Evolutionary conservation across 2,113 vertebrate genomes (phyloP).

Genomic region (Candoia aspera): DNA sequence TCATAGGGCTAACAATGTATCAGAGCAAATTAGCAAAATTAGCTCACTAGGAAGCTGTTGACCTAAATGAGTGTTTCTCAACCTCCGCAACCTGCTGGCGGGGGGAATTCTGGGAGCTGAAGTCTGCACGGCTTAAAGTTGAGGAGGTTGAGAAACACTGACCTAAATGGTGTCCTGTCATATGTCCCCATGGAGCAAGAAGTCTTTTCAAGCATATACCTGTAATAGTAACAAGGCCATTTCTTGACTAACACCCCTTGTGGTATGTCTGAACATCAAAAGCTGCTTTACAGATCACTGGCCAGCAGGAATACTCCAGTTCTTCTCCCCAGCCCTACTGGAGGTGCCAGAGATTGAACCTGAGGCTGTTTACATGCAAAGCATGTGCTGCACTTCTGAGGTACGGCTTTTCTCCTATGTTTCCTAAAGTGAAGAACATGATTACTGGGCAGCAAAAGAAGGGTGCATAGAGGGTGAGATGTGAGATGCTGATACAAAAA

Average conservation of each 20-base stretch:
- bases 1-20: not conserved
- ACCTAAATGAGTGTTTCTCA: accelerated
- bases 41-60: not conserved
- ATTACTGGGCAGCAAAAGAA: not conserved
- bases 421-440: not conserved
- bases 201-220: not conserved
- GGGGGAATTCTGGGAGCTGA: no score
- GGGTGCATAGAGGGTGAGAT: not conserved
- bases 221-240: not conserved
- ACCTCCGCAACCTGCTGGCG: no score
- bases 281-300: not conserved
- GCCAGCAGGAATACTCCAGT: not conserved
- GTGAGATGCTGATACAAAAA: not conserved
- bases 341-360: not conserved
- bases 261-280: not conserved
- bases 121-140: no score
- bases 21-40: not conserved
- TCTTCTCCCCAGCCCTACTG: not conserved
- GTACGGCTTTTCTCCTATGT: not conserved
- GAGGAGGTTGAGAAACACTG: no score
- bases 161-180: not conserved
- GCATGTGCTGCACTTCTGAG: not conserved
- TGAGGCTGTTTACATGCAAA: not conserved
- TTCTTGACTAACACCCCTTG: not conserved
- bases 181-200: not conserved